These are phyloP conservation scores for Ammospiza nelsoni DNA, from an alignment of 2,113 vertebrate genomes.

Conservation along the genomic window DNA sequence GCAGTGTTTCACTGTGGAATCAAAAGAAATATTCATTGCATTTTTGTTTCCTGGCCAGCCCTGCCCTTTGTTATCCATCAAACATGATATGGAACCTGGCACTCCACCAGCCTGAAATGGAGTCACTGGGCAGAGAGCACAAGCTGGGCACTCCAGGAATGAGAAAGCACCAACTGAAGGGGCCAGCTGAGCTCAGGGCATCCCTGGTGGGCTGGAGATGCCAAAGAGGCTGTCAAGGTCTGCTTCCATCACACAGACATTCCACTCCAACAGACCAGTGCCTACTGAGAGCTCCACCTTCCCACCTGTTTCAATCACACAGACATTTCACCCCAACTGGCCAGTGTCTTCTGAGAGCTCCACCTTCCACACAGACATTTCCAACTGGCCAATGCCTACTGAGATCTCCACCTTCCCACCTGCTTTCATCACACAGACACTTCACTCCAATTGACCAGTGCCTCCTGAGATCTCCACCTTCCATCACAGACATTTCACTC, in stretches of 20 bases:
- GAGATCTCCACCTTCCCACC: no score
- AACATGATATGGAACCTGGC: neutral
- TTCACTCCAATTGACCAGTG: no score
- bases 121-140: neutral
- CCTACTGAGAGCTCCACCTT: neutral
- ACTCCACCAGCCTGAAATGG: neutral
- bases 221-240: neutral
- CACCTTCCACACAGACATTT: no score
- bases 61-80: constrained; percentile 26
- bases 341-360: no score
- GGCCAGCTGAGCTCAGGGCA: accelerated
- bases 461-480: no score
- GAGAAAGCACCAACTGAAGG: neutral
- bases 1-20: neutral
- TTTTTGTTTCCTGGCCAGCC: constrained; percentile 40
- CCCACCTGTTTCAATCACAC: no score
- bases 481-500: no score
- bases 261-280: neutral
- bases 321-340: no score
- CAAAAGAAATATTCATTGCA: neutral
- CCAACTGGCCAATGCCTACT: no score
- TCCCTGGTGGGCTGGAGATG: neutral
- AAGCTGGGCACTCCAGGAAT: neutral
- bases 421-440: no score
- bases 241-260: neutral